These are phyloP conservation scores for Papilio machaon DNA, from an alignment of 1,140 invertebrate genomes.

Conservation along the genomic window DNA sequence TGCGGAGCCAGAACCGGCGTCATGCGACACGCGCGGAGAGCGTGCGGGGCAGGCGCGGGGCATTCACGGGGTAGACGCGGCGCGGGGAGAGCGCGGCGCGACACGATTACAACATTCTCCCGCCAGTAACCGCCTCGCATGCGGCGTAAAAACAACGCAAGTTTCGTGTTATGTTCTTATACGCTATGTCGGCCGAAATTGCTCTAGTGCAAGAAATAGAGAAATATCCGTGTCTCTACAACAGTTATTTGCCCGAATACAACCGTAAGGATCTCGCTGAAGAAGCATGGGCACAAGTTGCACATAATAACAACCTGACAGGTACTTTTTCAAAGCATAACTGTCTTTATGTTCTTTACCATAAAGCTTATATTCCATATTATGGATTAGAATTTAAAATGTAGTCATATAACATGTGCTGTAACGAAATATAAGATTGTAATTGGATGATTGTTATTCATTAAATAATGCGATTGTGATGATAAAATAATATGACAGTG, in stretches of 20 bases:
- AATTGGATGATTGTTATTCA: not conserved
- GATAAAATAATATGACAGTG: not conserved
- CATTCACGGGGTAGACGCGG: conserved; percentile 11
- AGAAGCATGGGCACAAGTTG: conserved; percentile 49
- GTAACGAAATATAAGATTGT: not conserved
- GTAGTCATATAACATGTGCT: not conserved
- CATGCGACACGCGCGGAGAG: conserved; percentile 28
- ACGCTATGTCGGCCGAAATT: conserved; percentile 52
- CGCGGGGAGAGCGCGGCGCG: conserved; percentile 35
- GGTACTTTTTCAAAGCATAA: conserved; percentile 40
- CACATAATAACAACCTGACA: conserved; percentile 45
- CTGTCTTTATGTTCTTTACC: not conserved
- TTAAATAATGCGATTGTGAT: not conserved
- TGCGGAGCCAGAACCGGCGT: not conserved
- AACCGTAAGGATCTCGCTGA: conserved; percentile 51
- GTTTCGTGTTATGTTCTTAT: not conserved
- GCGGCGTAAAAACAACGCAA: not conserved
- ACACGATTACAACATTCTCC: conserved; percentile 29
- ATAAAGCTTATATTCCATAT: not conserved
- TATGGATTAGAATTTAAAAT: not conserved
- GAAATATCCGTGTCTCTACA: conserved; percentile 51
- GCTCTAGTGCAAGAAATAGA: conserved; percentile 52
- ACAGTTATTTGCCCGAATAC: conserved; percentile 50
- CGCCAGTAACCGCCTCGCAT: conserved; percentile 26
- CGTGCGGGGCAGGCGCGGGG: not conserved